phyloP scores from a whole-genome alignment of 2,888 invertebrate species.

The Bellardia bayeri region DNA sequence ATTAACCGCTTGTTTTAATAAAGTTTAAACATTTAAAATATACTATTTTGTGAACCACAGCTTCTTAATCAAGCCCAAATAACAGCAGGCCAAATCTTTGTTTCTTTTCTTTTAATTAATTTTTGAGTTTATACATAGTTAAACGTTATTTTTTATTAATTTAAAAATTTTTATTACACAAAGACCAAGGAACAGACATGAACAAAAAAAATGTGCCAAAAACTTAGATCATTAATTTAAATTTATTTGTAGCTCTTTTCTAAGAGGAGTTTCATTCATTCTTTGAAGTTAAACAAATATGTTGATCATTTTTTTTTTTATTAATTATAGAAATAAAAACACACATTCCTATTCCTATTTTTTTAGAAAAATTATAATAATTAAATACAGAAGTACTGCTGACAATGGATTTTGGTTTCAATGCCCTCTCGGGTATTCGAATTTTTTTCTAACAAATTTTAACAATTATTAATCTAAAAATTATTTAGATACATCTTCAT shows the following conservation, averaged over 20 bases:
- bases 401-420: neutral
- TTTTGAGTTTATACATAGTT: neutral
- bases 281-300: slow-evolving; percentile 1
- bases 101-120: neutral
- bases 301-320: slow-evolving; percentile 1
- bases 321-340: neutral
- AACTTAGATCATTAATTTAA: neutral
- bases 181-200: neutral
- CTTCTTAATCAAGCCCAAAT: slow-evolving; percentile 15
- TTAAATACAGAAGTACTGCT: slow-evolving; percentile 2
- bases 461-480: neutral
- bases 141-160: neutral
- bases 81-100: slow-evolving; percentile 13
- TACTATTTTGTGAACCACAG: neutral
- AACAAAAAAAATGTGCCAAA: neutral
- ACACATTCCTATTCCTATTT: neutral
- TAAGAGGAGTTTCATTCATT: neutral
- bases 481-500: neutral
- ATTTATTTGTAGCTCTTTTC: neutral
- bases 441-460: slow-evolving; percentile 1
- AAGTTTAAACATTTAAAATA: neutral
- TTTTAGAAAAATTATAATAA: neutral
- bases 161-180: neutral
- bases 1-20: too few relatives aligned
- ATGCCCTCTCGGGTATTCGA: neutral